Conservation (phyloP, 1,140 invertebrate genomes). For the Anastrepha ludens region DNA sequence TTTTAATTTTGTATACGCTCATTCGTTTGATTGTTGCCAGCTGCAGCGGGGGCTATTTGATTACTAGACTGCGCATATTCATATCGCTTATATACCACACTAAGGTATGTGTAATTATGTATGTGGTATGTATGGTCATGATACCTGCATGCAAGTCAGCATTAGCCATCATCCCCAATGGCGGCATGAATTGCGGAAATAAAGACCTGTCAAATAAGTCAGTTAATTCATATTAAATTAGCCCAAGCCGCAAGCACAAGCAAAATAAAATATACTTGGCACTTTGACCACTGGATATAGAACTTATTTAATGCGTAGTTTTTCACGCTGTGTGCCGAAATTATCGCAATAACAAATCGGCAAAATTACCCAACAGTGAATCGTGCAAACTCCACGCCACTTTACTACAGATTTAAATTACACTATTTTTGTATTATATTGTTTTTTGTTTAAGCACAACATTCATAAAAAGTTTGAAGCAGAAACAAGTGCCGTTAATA, state of each 20-base stretch:
- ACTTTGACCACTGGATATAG: background rate
- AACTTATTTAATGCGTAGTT: background rate
- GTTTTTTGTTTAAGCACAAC: background rate
- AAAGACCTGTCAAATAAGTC: slow-evolving; percentile 25
- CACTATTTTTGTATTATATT: background rate
- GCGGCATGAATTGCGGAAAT: slow-evolving; percentile 25
- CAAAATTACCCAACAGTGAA: background rate
- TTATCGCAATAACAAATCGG: background rate
- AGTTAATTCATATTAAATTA: background rate
- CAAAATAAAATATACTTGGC: background rate
- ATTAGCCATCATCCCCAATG: background rate
- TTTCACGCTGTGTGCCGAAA: background rate
- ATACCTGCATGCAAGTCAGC: background rate
- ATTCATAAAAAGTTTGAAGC: background rate
- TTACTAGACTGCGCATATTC: background rate
- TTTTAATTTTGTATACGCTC: background rate
- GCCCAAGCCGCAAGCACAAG: background rate
- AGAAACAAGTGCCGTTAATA: slow-evolving; percentile 14
- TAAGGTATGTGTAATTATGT: no score
- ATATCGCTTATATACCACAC: no score
- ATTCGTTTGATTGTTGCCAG: background rate
- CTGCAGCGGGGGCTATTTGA: background rate
- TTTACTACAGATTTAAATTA: background rate
- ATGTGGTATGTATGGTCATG: no score
- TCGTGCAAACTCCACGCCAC: background rate